A percentile compares a stretch with the other conserved stretches of the same genome.
These are phyloP conservation scores for Butastur rufipennis DNA, from an alignment of 2,113 vertebrate genomes.

Conservation along the genomic window DNA sequence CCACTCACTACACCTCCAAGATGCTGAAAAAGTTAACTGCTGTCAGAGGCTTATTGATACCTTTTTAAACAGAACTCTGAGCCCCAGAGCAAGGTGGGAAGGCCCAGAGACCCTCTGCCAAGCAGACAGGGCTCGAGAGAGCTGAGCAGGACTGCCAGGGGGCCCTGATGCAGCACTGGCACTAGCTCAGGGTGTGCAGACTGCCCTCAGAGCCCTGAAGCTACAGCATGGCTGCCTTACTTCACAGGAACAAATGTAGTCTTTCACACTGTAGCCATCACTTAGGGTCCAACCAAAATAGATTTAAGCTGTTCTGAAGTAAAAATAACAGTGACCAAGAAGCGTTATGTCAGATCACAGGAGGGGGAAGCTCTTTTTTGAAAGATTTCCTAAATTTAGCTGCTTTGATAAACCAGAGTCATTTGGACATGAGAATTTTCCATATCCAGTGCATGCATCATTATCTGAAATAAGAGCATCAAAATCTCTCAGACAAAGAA, in stretches of 20 bases:
- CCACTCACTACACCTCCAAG: not conserved
- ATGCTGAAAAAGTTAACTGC: not conserved
- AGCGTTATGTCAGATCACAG: not conserved
- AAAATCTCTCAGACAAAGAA: not conserved
- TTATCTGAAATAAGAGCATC: not conserved
- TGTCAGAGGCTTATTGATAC: not conserved
- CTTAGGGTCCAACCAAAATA: not conserved
- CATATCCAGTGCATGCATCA: not conserved
- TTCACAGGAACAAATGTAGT: not conserved
- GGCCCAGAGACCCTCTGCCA: not conserved
- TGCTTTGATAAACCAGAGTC: not conserved
- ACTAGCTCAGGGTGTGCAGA: not conserved
- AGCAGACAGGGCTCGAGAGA: rapidly evolving
- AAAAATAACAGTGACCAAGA: slow-evolving; percentile 5
- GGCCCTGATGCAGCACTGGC: not conserved
- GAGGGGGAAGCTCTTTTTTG: not conserved
- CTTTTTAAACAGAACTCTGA: not conserved
- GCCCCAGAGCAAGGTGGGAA: not conserved
- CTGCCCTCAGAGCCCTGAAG: not conserved
- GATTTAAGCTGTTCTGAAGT: not conserved
- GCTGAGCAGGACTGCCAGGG: not conserved
- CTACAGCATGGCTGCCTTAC: rapidly evolving
- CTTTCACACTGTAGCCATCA: not conserved
- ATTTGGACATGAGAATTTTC: not conserved
- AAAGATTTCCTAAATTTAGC: not conserved